A percentile compares a stretch with the other conserved stretches of the same genome.
phyloP scores from a whole-genome alignment of 2,113 vertebrate genomes.

The Mesitornis unicolor region DNA sequence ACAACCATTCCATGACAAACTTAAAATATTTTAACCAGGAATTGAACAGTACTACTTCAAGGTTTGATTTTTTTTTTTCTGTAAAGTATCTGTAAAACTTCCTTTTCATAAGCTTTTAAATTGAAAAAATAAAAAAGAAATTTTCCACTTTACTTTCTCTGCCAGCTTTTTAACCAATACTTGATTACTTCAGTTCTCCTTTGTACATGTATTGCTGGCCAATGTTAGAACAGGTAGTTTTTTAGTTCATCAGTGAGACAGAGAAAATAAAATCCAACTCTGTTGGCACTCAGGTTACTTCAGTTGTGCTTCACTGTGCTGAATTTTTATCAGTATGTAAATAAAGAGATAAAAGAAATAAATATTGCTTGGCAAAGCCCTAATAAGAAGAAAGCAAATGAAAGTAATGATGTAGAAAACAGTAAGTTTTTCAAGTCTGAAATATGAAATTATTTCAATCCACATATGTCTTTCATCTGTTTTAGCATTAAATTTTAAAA shows the following conservation, averaged over 20 bases:
- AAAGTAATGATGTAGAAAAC: slow-evolving; percentile 12
- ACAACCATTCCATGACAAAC: neutral
- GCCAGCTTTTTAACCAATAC: neutral
- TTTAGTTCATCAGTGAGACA: neutral
- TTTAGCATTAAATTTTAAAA: slow-evolving; percentile 73
- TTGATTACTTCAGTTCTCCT: neutral
- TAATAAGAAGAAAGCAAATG: slow-evolving; percentile 23
- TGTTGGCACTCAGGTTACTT: neutral
- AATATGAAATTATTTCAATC: slow-evolving; percentile 29
- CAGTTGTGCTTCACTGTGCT: neutral
- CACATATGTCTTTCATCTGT: neutral
- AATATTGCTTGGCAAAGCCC: slow-evolving; percentile 6
- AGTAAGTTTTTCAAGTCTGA: slow-evolving; percentile 33
- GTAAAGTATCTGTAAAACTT: neutral
- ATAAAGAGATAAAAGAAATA: neutral
- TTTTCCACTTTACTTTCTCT: neutral
- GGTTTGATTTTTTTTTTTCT: fast-evolving
- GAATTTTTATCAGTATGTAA: neutral
- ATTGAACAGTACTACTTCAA: neutral
- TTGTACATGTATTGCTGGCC: neutral
- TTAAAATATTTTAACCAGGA: neutral
- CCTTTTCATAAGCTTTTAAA: neutral
- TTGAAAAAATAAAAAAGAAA: neutral
- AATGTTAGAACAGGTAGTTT: neutral
- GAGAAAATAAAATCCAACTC: neutral